Base-by-base conservation (phyloP, 2,888 invertebrate species). In the Corbicula japonica region DNA sequence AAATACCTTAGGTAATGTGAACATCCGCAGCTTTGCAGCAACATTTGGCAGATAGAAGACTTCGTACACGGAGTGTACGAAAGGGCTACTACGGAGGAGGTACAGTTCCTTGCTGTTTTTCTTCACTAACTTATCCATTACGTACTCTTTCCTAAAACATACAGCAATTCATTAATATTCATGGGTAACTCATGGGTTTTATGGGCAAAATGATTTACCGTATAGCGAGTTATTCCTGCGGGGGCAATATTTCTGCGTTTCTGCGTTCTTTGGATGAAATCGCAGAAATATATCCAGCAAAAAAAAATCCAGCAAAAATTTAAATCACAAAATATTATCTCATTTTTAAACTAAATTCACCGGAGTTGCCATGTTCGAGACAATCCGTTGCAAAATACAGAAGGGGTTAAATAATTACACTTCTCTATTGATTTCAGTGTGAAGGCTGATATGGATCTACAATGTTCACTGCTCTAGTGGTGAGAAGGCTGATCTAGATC, bases 81-180 rank as follows among this genome's bases (percentile, higher is more conserved):
- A 38, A 18, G 38, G 35, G 26, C 60, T 69, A 21, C 28, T 30
- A 28, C 63, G 69, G 6, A 76, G 56, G 8, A 69, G 46, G 50
- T 70, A 76, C 21, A 71, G 26, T 18, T 66, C 66, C 8, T 52
- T 35, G 38, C 66, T 52, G 23, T 66, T 54, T 50, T 46, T 70
- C 50, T 60, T 60, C 38, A 28, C 18, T 28, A 70, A 70, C 12
- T 60, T 48, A 12, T n/a, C 28, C 50, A 34, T 60, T 15, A 70
- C 58, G 46, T 26, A 70, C 1, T 70, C 50, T 34, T 70, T 60
- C 10, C 70, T 70, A 21, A 44, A 48, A 70, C 46, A 46, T 6
- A 46, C 46, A 10, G 46, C 4, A 46, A 46, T 46, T 18, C n/a
- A 21, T n/a, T 46, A 46, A n/a, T 12, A 46, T 46, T 21, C 5